Evolutionary conservation across 1,140 invertebrate species (phyloP).

Genomic region (Drosophila guanche): DNA sequence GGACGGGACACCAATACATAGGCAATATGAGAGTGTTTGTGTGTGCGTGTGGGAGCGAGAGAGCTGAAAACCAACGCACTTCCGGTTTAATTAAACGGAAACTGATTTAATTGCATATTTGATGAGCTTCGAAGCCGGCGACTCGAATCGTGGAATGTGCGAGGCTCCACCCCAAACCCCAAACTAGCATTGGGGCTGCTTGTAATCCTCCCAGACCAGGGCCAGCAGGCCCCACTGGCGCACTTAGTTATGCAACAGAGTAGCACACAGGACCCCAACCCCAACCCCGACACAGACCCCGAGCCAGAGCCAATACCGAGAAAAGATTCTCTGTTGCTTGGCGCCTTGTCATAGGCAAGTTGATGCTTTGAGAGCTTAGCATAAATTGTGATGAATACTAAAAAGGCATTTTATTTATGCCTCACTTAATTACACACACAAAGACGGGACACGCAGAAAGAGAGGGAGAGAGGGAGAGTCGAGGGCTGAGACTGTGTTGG

Average conservation of each 20-base stretch:
- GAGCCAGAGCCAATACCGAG: slow-evolving; percentile 28
- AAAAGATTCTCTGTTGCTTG: slow-evolving; percentile 27
- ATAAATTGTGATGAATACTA: slow-evolving; percentile 84
- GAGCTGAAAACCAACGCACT: slow-evolving; percentile 71
- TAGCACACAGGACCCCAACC: slow-evolving; percentile 27
- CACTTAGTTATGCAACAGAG: slow-evolving; percentile 77
- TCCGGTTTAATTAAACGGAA: slow-evolving; percentile 84
- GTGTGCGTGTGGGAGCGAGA: slow-evolving; percentile 1
- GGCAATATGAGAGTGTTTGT: slow-evolving; percentile 44
- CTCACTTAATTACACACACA: slow-evolving; percentile 76
- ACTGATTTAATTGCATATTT: slow-evolving; percentile 84
- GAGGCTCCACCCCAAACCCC: slow-evolving; percentile 14
- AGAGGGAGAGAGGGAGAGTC: slow-evolving; percentile 2
- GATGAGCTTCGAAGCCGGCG: slow-evolving; percentile 75
- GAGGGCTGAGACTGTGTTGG: slow-evolving; percentile 10
- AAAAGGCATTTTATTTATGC: slow-evolving; percentile 83
- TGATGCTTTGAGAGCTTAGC: slow-evolving; percentile 81
- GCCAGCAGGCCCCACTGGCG: slow-evolving; percentile 14
- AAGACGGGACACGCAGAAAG: slow-evolving; percentile 27
- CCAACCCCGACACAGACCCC: slow-evolving; percentile 3
- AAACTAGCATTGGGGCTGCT: slow-evolving; percentile 34
- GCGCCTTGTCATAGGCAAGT: slow-evolving; percentile 61
- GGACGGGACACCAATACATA: slow-evolving; percentile 48
- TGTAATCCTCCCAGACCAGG: slow-evolving; percentile 33
- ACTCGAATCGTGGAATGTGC: slow-evolving; percentile 61